Percentiles rank a stretch among this genome's conserved stretches.
Conservation (phyloP, 2,797 vertebrate species). For the Sciaenops ocellatus region DNA sequence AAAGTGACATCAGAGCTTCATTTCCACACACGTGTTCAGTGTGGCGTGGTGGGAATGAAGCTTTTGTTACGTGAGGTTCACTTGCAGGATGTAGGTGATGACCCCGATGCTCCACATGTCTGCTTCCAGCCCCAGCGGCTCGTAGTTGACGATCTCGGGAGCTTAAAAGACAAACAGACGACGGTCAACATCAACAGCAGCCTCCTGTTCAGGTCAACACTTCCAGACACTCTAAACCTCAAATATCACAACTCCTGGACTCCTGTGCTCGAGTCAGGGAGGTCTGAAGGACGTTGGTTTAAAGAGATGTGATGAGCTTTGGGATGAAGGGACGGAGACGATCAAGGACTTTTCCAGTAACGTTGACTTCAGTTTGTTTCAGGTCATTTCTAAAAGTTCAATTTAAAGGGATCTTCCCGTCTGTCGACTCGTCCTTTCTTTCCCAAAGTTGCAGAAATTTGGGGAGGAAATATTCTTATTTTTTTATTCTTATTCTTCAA, state of each 20-base stretch:
- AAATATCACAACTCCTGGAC: too few species aligned
- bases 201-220: too few species aligned
- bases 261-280: too few species aligned
- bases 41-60: too few species aligned
- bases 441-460: neutral
- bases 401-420: too few species aligned
- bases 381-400: neutral
- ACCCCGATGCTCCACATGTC: constrained; percentile 99
- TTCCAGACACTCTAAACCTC: too few species aligned
- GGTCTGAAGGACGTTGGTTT: neutral
- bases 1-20: neutral
- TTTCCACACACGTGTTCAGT: too few species aligned
- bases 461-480: neutral
- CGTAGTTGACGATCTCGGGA: constrained; percentile 97
- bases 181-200: neutral
- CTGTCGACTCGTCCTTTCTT: neutral
- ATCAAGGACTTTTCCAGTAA: too few species aligned
- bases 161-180: constrained; percentile 81
- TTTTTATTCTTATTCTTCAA: neutral
- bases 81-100: constrained; percentile 98
- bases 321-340: neutral
- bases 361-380: too few species aligned
- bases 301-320: neutral
- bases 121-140: constrained; percentile 93
- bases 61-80: constrained; percentile 40